A percentile compares a stretch with the other conserved stretches of the same genome.
phyloP scores from a whole-genome alignment of 2,888 invertebrate species.

The Allolobophora icterica region DNA sequence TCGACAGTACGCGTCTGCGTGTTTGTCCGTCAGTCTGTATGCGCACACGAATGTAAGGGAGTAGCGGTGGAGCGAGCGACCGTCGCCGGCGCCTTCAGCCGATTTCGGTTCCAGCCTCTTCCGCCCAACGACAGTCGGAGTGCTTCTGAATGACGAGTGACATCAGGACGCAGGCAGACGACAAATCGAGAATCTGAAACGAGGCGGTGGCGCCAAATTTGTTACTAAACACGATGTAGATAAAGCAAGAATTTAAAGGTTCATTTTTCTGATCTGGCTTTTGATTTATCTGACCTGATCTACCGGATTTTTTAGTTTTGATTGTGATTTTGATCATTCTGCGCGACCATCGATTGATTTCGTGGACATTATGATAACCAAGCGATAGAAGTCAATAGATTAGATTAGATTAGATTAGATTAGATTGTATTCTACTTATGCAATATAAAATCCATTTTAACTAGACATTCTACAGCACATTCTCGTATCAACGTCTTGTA shows the following conservation, averaged over 20 bases:
- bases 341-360: no score
- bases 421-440: no score
- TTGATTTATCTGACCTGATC: no score
- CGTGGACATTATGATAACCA: no score
- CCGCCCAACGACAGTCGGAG: conserved; percentile 37
- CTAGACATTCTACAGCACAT: no score
- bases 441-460: no score
- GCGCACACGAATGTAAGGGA: background rate
- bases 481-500: no score
- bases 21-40: background rate
- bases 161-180: conserved; percentile 40
- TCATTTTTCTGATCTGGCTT: no score
- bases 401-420: no score
- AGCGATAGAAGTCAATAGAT: no score
- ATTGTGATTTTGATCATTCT: no score
- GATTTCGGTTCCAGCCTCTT: conserved; percentile 33
- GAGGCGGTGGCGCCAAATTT: conserved; percentile 1
- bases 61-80: conserved; percentile 1
- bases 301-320: no score
- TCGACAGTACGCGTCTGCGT: background rate
- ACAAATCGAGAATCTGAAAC: conserved; percentile 37
- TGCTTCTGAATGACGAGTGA: conserved; percentile 40
- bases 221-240: background rate
- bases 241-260: background rate
- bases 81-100: conserved; percentile 6